A percentile compares a stretch with the other conserved stretches of the same genome.
These are phyloP conservation scores for Mus pahari DNA, from an alignment of 2,113 vertebrate genomes.

Conservation along the genomic window DNA sequence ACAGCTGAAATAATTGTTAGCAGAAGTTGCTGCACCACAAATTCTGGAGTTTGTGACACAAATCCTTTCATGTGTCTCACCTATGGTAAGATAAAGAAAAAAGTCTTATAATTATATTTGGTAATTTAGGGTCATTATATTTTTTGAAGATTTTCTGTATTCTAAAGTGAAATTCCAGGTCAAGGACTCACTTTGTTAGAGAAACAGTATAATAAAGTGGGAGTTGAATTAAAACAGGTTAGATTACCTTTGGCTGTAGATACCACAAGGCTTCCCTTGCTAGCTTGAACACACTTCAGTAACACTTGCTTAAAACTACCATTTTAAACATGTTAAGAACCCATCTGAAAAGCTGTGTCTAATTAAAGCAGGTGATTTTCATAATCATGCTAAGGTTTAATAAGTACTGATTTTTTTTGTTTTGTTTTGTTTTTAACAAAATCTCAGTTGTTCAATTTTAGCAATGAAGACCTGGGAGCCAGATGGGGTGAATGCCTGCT, in stretches of 20 bases:
- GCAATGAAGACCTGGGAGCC: too few species aligned
- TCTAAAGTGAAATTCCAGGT: conserved; percentile 68
- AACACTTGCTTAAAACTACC: not conserved
- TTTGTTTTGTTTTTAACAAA: not conserved
- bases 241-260: not conserved
- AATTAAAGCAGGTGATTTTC: not conserved
- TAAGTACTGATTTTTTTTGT: not conserved
- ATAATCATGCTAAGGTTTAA: not conserved
- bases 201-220: not conserved
- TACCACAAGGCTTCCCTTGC: not conserved
- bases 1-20: conserved; percentile 75
- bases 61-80: conserved; percentile 71
- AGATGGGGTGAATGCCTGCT: too few species aligned
- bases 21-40: conserved; percentile 69
- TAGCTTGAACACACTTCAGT: not conserved
- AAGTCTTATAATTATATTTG: conserved; percentile 71
- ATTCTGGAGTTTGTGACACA: conserved; percentile 66
- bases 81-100: conserved; percentile 77
- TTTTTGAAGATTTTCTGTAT: conserved; percentile 59
- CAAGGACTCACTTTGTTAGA: not conserved
- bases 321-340: not conserved
- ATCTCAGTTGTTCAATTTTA: too few species aligned
- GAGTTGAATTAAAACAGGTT: not conserved
- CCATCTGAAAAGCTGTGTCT: not conserved
- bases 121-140: conserved; percentile 76